phyloP scores from a whole-genome alignment of 2,888 invertebrate genomes.

The Athripsodes cinereus region DNA sequence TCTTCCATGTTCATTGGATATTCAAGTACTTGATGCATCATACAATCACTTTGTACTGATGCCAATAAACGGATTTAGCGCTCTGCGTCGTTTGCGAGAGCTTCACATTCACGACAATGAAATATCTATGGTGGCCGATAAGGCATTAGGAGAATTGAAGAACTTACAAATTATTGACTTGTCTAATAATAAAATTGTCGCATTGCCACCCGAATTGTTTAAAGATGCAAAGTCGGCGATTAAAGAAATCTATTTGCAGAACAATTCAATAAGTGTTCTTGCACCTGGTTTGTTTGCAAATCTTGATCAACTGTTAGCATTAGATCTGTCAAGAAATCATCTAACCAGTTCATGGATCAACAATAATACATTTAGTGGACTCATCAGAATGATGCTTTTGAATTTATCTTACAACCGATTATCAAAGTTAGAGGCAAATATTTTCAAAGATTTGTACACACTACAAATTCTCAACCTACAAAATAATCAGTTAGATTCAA shows the following conservation, averaged over 20 bases:
- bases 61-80: slow-evolving; percentile 77
- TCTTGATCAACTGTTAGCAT: slow-evolving; percentile 69
- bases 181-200: slow-evolving; percentile 84
- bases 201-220: slow-evolving; percentile 80
- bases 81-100: slow-evolving; percentile 68
- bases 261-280: slow-evolving; percentile 82
- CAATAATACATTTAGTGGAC: slow-evolving; percentile 76
- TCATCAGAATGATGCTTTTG: slow-evolving; percentile 80
- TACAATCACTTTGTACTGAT: slow-evolving; percentile 79
- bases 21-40: slow-evolving; percentile 78
- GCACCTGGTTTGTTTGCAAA: slow-evolving; percentile 83
- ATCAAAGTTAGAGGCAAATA: slow-evolving; percentile 71
- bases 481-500: slow-evolving; percentile 75
- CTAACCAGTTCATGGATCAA: slow-evolving; percentile 84
- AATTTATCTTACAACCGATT: slow-evolving; percentile 83
- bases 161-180: slow-evolving; percentile 80
- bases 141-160: slow-evolving; percentile 73
- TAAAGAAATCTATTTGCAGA: slow-evolving; percentile 84
- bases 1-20: slow-evolving; percentile 66
- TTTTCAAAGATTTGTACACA: slow-evolving; percentile 81
- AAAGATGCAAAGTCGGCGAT: slow-evolving; percentile 71
- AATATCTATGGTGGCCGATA: slow-evolving; percentile 81
- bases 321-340: slow-evolving; percentile 82
- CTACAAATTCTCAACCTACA: slow-evolving; percentile 80
- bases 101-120: slow-evolving; percentile 84